Evolutionary conservation across 2,113 vertebrate species (phyloP), one percentile per base, ranked within the genome.

Genomic region (Pipra filicauda): DNA sequence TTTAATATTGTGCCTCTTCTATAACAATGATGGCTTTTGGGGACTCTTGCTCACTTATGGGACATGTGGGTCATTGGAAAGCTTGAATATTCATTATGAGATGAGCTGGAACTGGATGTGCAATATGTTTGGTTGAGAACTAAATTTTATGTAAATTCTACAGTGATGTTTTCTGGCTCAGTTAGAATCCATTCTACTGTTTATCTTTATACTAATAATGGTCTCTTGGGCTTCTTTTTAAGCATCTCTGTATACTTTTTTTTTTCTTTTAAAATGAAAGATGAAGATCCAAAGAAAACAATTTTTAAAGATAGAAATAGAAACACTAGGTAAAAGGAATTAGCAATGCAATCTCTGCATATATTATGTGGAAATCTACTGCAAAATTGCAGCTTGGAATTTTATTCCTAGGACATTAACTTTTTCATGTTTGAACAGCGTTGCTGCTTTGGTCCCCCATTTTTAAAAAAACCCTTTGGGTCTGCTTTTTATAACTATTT

Each of bases 141-240:
- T 91, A 95, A 96, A 95, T 97, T 96, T 96, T 96, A 97, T 95
- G 89, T 91, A 96, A 94, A 96, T 96, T 96, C 89, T 94, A 59
- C 78, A 88, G 67, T 93, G 90, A 93, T 97, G 89, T 96, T 97
- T 95, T 94, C 88, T 96, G 88, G 91, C 92, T 96, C 94, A 92
- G 92, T 93, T 95, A 95, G 91, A 94, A 95, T 85, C 86, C 61
- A 89, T 88, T 95, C 88, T 61, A 76, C 95, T 95, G 93, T 96
- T 96, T 96, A 88, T 96, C 94, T 95, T 93, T 95, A 71, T 65
- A 94, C 92, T 96, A 94, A 97, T 86, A 96, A 96, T 79, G 70
- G 84, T 96, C 94, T 96, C 93, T 87, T 89, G 93, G 83, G 96
- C 31, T 96, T 94, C 85, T 96, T 95, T 92, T 93, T 93, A 94